A percentile compares a stretch with the other conserved stretches of the same genome.
phyloP scores from a whole-genome alignment of 2,797 vertebrate species.

The Alcedo quadribrachys region DNA sequence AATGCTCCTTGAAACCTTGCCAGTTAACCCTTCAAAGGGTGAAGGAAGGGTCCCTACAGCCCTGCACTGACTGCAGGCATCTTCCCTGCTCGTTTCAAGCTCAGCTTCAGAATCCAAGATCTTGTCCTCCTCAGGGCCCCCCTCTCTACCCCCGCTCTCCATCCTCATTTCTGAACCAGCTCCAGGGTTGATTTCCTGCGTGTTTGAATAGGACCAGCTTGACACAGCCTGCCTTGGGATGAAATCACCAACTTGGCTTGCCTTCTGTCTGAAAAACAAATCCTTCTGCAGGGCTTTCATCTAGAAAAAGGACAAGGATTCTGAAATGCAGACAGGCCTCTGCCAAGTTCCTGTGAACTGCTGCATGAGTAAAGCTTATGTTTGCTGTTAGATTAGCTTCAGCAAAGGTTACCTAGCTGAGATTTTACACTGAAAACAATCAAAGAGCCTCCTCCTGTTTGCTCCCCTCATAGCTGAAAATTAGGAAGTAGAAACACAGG shows the following conservation, averaged over 20 bases:
- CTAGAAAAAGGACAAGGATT: constrained; percentile 59
- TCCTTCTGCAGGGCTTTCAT: constrained; percentile 70
- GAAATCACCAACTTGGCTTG: constrained; percentile 76
- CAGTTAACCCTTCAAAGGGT: background rate
- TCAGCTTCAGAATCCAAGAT: background rate
- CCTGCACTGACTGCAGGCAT: background rate
- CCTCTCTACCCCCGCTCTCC: constrained; percentile 29
- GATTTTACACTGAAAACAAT: background rate
- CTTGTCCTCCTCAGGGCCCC: constrained; percentile 42
- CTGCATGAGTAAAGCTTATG: constrained; percentile 16
- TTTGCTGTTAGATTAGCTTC: constrained; percentile 17
- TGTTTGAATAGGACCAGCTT: constrained; percentile 73
- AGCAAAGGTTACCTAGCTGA: background rate
- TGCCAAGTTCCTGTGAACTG: constrained; percentile 56
- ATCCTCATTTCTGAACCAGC: constrained; percentile 32
- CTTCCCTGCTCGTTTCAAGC: background rate
- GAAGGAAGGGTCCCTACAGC: background rate
- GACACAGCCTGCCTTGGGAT: constrained; percentile 74
- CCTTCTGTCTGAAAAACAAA: constrained; percentile 69
- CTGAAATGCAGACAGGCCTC: constrained; percentile 31
- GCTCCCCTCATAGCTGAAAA: background rate
- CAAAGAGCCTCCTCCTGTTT: background rate
- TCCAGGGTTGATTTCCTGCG: constrained; percentile 69
- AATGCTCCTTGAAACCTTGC: background rate
- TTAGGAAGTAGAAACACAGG: background rate